phyloP scores from a whole-genome alignment of 2,888 invertebrate genomes.

The Timema cristinae region DNA sequence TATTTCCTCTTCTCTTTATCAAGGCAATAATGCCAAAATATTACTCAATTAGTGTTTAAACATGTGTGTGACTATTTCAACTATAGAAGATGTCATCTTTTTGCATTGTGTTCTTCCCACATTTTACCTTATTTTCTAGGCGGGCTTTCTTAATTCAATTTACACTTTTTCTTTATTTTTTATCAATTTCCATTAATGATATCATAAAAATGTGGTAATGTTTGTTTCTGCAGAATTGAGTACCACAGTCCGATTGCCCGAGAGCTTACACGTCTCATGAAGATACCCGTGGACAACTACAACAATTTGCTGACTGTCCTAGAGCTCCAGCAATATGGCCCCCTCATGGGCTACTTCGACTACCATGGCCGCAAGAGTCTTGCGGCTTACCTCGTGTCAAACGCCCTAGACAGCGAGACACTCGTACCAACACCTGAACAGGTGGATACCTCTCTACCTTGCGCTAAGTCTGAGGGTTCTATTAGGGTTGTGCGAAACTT shows the following conservation, averaged over 20 bases:
- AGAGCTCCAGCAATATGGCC: slow-evolving; percentile 80
- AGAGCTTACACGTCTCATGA: slow-evolving; percentile 87
- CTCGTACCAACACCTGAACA: slow-evolving; percentile 83
- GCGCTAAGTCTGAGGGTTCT: too few species aligned
- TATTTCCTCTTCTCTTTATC: background rate
- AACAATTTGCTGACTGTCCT: slow-evolving; percentile 86
- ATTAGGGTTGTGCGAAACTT: too few species aligned
- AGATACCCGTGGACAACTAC: slow-evolving; percentile 93
- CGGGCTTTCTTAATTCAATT: too few species aligned
- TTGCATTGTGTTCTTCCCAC: too few species aligned
- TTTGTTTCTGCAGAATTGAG: slow-evolving; percentile 55
- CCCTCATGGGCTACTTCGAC: slow-evolving; percentile 82
- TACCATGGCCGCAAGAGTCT: slow-evolving; percentile 80
- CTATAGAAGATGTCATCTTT: too few species aligned
- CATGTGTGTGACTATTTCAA: too few species aligned
- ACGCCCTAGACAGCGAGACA: slow-evolving; percentile 87
- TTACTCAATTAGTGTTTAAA: background rate
- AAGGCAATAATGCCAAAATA: background rate
- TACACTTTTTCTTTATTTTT: too few species aligned
- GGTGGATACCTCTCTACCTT: slow-evolving; percentile 44
- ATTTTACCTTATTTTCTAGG: background rate
- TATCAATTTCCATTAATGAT: too few species aligned
- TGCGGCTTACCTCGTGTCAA: slow-evolving; percentile 83
- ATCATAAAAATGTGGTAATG: slow-evolving; percentile 29
- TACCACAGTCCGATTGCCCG: slow-evolving; percentile 81